phyloP scores from a whole-genome alignment of 2,888 invertebrate genomes.

The Caenorhabditis sp. region DNA sequence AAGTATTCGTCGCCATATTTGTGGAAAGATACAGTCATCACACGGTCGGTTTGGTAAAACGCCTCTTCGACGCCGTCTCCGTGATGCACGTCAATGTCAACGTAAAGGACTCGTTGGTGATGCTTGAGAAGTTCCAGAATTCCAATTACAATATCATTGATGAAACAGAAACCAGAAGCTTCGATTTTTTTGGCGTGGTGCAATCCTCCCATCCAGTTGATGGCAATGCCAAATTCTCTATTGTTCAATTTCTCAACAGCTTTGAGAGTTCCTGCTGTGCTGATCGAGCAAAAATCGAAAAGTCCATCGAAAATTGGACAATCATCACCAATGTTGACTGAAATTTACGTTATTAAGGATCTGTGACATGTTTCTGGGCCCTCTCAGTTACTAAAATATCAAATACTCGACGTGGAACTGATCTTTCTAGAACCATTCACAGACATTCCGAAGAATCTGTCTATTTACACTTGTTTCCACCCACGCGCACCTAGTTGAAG shows the following conservation, averaged over 20 bases:
- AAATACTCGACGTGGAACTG: neutral
- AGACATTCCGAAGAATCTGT: constrained; percentile 99
- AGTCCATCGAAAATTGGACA: constrained; percentile 99
- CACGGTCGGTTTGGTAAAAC: constrained; percentile 94
- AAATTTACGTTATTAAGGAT: constrained; percentile 29
- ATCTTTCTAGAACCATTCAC: constrained; percentile 84
- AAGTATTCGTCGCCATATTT: constrained; percentile 99
- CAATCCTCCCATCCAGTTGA: constrained; percentile 99
- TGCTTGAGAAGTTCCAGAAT: constrained; percentile 93
- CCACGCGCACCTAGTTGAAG: too few relatives aligned
- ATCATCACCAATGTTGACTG: constrained; percentile 86
- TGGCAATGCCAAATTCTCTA: constrained; percentile 98
- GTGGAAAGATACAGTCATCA: constrained; percentile 99
- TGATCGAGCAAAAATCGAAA: constrained; percentile 98
- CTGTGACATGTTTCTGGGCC: too few relatives aligned
- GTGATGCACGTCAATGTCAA: constrained; percentile 99
- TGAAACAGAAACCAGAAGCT: constrained; percentile 95
- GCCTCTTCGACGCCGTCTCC: constrained; percentile 96
- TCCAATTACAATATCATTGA: constrained; percentile 97
- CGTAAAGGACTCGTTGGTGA: constrained; percentile 86
- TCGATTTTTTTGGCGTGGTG: constrained; percentile 98
- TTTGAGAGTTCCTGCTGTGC: constrained; percentile 96
- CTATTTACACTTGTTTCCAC: too few relatives aligned
- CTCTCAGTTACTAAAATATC: neutral
- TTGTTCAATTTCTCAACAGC: constrained; percentile 98